Conservation (phyloP, 2,113 vertebrate species). For the Oplegnathus fasciatus region DNA sequence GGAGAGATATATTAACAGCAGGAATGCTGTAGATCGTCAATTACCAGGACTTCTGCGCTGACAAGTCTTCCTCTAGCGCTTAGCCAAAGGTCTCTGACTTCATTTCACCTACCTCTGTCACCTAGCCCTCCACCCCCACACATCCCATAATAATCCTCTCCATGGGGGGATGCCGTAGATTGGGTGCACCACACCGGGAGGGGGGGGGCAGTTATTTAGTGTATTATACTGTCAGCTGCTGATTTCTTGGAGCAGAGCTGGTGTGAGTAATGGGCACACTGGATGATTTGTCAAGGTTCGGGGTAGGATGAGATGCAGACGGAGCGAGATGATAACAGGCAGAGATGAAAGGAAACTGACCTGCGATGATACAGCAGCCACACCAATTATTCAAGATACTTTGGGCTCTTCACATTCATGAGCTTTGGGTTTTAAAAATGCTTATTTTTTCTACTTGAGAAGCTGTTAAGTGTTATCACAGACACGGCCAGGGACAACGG, state of each 20-base stretch:
- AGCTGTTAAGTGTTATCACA: neutral
- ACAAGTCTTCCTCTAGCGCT: constrained; percentile 36
- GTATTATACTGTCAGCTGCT: constrained; percentile 38
- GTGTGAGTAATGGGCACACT: neutral
- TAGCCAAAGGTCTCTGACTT: constrained; percentile 49
- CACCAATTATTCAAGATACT: neutral
- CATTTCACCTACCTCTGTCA: constrained; percentile 44
- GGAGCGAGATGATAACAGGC: neutral
- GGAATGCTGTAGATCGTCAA: constrained; percentile 54
- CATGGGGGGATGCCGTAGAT: constrained; percentile 14
- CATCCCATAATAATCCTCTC: constrained; percentile 43
- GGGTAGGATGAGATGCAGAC: neutral
- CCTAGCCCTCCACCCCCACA: constrained; percentile 28
- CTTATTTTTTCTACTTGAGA: neutral
- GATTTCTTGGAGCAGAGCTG: constrained; percentile 22
- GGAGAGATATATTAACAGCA: constrained; percentile 47
- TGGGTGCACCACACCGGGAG: neutral
- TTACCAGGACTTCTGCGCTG: constrained; percentile 61
- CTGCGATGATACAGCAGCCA: neutral
- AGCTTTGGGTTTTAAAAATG: neutral
- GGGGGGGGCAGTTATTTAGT: constrained; percentile 24
- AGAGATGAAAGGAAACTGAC: neutral
- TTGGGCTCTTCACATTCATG: neutral
- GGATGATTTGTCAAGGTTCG: constrained; percentile 4
- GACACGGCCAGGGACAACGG: neutral